Evolutionary conservation across 2,797 vertebrate species (phyloP), one percentile per base, ranked within the genome.

Genomic region (Paratrypauchen microcephalus): DNA sequence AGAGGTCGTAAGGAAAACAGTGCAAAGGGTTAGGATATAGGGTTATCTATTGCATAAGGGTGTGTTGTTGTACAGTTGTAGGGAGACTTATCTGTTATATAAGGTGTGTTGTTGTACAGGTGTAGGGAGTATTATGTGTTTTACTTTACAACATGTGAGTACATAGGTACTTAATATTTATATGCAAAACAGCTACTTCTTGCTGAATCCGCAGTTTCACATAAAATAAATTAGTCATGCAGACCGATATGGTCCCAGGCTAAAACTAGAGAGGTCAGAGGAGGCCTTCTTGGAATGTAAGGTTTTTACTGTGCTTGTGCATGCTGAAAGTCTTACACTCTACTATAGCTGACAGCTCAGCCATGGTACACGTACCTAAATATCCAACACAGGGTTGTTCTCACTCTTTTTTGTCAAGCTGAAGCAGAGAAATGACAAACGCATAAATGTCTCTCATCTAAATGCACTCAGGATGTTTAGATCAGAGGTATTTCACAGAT

Each of bases 141-240:
- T 55, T 23, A 55, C 52, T 55, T 23, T 12, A 55, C 21, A 55
- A 24, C 3, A 23, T 55, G 21, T 21, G 23, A 23, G n/a, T 55
- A 55, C 21, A 9, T 7, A 23, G 21, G 21, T 24, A 54, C 24
- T 23, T 23, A 23, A 88, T 83, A 76, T 87, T 69, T 74, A 75
- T 79, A 77, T 82, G 84, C 59, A 76, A 26, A 75, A 57, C 76
- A 64, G 87, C 87, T 86, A 76, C 65, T 79, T 79, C 69, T 72
- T 19, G 32, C 62, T 39, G 23, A 77, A 83, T 72, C 60, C 66
- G 73, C 57, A 18, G 72, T 69, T 72, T 66, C 68, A 80, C 81
- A 82, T 66, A 0, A 76, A 47, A 82, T 81, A 65, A 78, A 78
- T 81, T 68, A 75, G 77, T 83, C 70, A 83, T 78, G 79, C 83